phyloP scores from a whole-genome alignment of 1,140 invertebrate genomes.

The Drosophila gunungcola region DNA sequence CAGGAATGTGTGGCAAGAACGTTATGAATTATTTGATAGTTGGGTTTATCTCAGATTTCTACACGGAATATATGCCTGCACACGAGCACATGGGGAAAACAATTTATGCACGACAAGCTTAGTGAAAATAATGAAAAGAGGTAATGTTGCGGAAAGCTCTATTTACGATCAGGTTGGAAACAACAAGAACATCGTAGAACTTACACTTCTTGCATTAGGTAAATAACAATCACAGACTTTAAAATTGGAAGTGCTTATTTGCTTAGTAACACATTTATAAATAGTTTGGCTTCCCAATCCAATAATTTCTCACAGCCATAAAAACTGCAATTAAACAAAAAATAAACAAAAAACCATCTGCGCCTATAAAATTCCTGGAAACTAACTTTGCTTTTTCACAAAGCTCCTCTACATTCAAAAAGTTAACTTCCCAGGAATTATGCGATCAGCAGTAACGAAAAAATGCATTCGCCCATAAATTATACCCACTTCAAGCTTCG shows the following conservation, averaged over 20 bases:
- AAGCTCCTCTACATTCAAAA: slow-evolving; percentile 2
- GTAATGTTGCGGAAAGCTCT: slow-evolving; percentile 19
- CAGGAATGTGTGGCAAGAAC: slow-evolving; percentile 37
- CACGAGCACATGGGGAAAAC: slow-evolving; percentile 10
- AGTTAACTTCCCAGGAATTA: slow-evolving; percentile 52
- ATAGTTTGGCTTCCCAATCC: too few species aligned
- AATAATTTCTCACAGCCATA: neutral
- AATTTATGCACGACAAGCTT: slow-evolving; percentile 41
- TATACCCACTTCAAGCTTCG: slow-evolving; percentile 35
- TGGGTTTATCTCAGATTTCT: slow-evolving; percentile 38
- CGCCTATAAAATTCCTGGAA: slow-evolving; percentile 11
- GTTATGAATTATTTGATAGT: slow-evolving; percentile 71
- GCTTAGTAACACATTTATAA: too few species aligned
- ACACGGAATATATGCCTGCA: slow-evolving; percentile 17
- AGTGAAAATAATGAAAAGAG: slow-evolving; percentile 31
- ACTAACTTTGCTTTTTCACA: slow-evolving; percentile 14
- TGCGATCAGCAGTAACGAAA: slow-evolving; percentile 53
- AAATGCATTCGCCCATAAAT: slow-evolving; percentile 74
- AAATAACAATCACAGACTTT: too few species aligned
- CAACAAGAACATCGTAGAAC: neutral
- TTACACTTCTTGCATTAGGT: too few species aligned
- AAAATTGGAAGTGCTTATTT: too few species aligned
- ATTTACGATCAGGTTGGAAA: slow-evolving; percentile 3
- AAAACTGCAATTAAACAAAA: slow-evolving; percentile 12
- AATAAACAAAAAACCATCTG: slow-evolving; percentile 11